These are phyloP conservation scores for Gonocerus acuteangulatus DNA, from an alignment of 2,888 invertebrate genomes.

Conservation along the genomic window DNA sequence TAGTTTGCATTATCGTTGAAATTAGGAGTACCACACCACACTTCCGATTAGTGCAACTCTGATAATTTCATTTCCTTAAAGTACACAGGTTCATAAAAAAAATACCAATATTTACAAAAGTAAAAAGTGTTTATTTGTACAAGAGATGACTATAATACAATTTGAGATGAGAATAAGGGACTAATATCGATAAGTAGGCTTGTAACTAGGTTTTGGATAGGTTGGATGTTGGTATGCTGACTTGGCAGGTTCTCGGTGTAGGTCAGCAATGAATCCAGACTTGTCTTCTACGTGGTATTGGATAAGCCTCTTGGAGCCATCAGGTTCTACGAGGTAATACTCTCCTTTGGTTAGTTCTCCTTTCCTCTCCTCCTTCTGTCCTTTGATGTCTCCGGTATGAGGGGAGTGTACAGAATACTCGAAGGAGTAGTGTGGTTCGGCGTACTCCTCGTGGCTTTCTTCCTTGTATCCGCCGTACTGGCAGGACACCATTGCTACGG, in stretches of 20 bases:
- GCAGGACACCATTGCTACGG: conserved; percentile 2
- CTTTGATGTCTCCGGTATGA: conserved; percentile 63
- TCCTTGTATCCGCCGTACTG: conserved; percentile 5
- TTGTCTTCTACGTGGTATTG: conserved; percentile 68
- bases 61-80: no score
- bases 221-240: not conserved
- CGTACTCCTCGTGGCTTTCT: conserved; percentile 15
- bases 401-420: conserved; percentile 65
- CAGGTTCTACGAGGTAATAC: conserved; percentile 52
- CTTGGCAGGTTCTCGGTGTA: conserved; percentile 40
- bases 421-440: conserved; percentile 52
- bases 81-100: no score
- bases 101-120: no score
- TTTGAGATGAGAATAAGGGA: no score
- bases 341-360: conserved; percentile 62
- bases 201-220: not conserved
- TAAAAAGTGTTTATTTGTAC: no score
- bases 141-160: no score
- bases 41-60: no score
- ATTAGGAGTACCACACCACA: no score
- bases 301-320: conserved; percentile 64
- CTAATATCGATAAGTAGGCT: not conserved
- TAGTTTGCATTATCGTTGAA: no score
- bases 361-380: conserved; percentile 61
- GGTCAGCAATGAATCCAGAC: conserved; percentile 65